A percentile compares a stretch with the other conserved stretches of the same genome.
Conservation (phyloP, 2,888 invertebrate genomes). For the Notodonta ziczac region DNA sequence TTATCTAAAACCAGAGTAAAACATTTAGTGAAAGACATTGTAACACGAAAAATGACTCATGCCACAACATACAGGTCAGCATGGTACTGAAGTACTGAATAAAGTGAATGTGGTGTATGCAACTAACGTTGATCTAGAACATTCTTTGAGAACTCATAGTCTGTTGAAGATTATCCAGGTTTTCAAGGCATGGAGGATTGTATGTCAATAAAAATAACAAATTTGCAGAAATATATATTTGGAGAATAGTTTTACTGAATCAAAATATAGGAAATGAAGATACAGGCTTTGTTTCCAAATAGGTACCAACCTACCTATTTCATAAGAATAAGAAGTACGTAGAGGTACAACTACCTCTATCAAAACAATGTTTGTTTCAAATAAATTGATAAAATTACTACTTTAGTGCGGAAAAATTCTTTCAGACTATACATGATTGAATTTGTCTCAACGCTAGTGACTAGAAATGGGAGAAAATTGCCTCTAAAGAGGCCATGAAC, state of each 20-base stretch:
- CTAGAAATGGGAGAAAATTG: constrained; percentile 66
- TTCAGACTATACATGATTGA: constrained; percentile 22
- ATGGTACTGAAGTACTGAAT: constrained; percentile 32
- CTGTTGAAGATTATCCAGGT: constrained; percentile 17
- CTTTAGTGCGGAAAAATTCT: constrained; percentile 16
- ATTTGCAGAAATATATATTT: constrained; percentile 40
- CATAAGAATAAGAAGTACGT: constrained; percentile 30
- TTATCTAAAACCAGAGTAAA: constrained; percentile 2
- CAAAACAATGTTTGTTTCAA: constrained; percentile 34
- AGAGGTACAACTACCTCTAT: constrained; percentile 27
- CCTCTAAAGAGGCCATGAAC: constrained; percentile 75
- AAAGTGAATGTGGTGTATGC: constrained; percentile 1
- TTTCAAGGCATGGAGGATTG: constrained; percentile 37
- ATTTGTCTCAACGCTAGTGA: constrained; percentile 42
- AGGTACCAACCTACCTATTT: constrained; percentile 22
- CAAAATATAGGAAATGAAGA: constrained; percentile 32
- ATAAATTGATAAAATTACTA: constrained; percentile 24
- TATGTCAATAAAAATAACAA: constrained; percentile 44
- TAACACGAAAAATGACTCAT: constrained; percentile 34
- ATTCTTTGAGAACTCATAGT: constrained; percentile 47
- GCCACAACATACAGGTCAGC: constrained; percentile 25
- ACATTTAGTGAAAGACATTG: constrained; percentile 16
- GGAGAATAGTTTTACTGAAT: constrained; percentile 18
- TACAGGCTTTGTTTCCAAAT: constrained; percentile 32
- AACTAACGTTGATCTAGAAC: constrained; percentile 61